Percentiles rank a stretch among this genome's conserved stretches.
These are phyloP conservation scores for Calliphora vicina DNA, from an alignment of 1,140 invertebrate species.

Conservation along the genomic window DNA sequence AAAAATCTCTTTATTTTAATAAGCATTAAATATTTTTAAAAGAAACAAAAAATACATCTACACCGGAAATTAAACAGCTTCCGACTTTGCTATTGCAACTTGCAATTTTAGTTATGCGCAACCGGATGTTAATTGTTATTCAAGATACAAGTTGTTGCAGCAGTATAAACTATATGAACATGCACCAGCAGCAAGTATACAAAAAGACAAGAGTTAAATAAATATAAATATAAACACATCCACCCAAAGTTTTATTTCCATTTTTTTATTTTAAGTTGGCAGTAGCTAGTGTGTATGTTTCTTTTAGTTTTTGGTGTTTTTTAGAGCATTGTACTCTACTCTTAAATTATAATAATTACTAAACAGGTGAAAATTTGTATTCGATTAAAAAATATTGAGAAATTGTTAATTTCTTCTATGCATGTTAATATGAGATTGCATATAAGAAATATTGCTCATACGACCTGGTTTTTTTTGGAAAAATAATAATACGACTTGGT, in stretches of 20 bases:
- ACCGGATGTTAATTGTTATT: conserved; percentile 13
- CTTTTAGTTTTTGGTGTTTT: background rate
- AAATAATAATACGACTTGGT: no score
- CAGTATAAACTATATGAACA: background rate
- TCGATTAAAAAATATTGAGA: no score
- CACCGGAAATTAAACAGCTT: background rate
- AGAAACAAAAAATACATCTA: background rate
- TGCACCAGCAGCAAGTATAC: background rate
- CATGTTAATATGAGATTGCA: no score
- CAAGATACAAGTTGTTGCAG: background rate
- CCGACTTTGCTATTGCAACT: background rate
- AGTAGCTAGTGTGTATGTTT: background rate
- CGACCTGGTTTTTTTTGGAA: no score
- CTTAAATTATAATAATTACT: no score
- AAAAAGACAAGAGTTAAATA: background rate
- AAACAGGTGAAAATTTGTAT: no score
- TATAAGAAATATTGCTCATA: no score
- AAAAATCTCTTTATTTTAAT: background rate
- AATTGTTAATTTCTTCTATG: no score
- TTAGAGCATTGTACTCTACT: no score
- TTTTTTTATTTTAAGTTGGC: no score
- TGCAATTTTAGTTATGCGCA: background rate
- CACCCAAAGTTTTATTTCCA: background rate
- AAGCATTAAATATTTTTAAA: background rate
- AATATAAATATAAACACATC: background rate